These are phyloP conservation scores for Plecotus auritus DNA, from an alignment of 2,113 vertebrate genomes.

Conservation along the genomic window DNA sequence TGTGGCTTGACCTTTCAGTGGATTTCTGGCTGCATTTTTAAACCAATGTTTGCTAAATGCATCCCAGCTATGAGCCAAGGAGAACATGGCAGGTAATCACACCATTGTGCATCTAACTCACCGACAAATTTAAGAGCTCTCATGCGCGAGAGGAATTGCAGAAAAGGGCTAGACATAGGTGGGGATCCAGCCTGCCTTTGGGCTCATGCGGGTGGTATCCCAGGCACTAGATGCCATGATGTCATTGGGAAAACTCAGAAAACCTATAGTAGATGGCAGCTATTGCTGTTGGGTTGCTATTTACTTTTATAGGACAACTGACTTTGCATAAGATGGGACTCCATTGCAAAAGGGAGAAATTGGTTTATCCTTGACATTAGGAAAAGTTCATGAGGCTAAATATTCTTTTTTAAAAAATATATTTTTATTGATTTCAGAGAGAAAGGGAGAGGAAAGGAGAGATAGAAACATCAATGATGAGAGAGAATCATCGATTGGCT, in stretches of 20 bases:
- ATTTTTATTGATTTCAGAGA: too few species aligned
- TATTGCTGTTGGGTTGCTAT: too few species aligned
- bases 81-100: background rate
- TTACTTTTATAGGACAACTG: background rate
- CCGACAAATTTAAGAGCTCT: background rate
- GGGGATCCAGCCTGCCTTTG: background rate
- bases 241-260: background rate
- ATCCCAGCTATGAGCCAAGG: background rate
- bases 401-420: background rate
- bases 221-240: background rate
- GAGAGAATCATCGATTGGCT: too few species aligned
- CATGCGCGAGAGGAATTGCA: rapidly evolving
- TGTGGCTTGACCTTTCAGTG: too few species aligned
- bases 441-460: too few species aligned
- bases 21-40: background rate
- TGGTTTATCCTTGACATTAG: background rate
- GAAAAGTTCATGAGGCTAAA: background rate
- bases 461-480: too few species aligned
- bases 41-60: background rate
- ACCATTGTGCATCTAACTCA: background rate
- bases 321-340: background rate
- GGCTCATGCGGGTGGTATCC: rapidly evolving
- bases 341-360: background rate
- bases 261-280: background rate
- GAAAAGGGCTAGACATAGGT: background rate